Percentiles rank a stretch among this genome's conserved stretches.
Conservation (phyloP, 2,797 vertebrate genomes). For the Remorina albescens region DNA sequence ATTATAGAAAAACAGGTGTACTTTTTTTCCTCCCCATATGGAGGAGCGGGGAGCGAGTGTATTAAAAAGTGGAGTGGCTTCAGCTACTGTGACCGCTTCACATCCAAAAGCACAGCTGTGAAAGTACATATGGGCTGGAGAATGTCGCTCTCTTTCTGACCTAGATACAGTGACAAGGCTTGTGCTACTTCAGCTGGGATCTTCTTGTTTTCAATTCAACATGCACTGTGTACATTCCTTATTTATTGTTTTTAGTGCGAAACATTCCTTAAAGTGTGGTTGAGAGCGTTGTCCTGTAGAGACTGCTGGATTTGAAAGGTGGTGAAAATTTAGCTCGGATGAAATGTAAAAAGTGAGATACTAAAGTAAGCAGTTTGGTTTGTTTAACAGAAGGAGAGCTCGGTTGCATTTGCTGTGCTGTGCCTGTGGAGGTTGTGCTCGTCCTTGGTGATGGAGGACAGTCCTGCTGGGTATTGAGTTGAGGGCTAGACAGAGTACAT, state of each 20-base stretch:
- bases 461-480: slow-evolving; percentile 27
- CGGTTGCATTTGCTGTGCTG: slow-evolving; percentile 20
- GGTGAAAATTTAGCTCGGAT: background rate
- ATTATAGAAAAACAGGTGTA: slow-evolving; percentile 33
- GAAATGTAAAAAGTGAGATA: slow-evolving; percentile 2
- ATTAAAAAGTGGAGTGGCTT: slow-evolving; percentile 55
- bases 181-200: slow-evolving; percentile 25
- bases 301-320: background rate
- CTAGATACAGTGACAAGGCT: slow-evolving; percentile 64
- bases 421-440: slow-evolving; percentile 31
- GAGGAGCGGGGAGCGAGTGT: slow-evolving; percentile 29
- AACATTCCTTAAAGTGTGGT: slow-evolving; percentile 7
- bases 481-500: slow-evolving; percentile 11
- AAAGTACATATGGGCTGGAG: slow-evolving; percentile 51
- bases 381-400: background rate
- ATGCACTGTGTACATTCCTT: background rate
- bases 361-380: slow-evolving; percentile 11
- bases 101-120: slow-evolving; percentile 55
- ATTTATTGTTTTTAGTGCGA: background rate
- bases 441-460: slow-evolving; percentile 44
- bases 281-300: slow-evolving; percentile 1
- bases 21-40: slow-evolving; percentile 67
- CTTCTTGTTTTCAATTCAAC: slow-evolving; percentile 22
- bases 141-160: slow-evolving; percentile 67
- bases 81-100: slow-evolving; percentile 47